Base-by-base conservation (phyloP, 2,113 vertebrate genomes). In the Esox niger region DNA sequence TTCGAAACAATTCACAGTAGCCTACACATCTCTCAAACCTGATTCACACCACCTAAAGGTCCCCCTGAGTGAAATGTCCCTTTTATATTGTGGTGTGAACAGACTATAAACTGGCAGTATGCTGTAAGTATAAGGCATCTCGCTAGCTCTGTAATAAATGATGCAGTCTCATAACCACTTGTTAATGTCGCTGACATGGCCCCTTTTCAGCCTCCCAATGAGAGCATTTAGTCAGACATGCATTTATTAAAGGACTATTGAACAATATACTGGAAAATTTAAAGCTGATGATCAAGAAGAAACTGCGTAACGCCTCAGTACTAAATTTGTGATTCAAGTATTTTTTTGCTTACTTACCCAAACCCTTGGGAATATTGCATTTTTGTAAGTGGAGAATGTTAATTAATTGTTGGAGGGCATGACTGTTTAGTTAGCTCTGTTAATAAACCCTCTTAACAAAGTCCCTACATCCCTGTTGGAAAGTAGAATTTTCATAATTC, bases 191-290 rank as follows among this genome's bases (percentile, higher is more conserved):
- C 21, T 21, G n/a, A 21, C 47, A 8, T 21, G 47, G 21, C 21
- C 38, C 13, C 38, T 17, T 15, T 4, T 43, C 47, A 21, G 47
- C 47, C 47, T 46, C 47, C 56, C 56, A 58, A 29, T 26, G 23
- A 59, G 55, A 46, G 30, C 33, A 38, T 35, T 68, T 54, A 57
- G 26, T 30, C 64, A 71, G 56, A 70, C 20, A 17, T 47, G 68
- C 3, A 75, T 71, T 54, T 64, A 49, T 70, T 74, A 55, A 66
- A 59, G 23, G 13, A 43, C 17, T 3, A 21, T 47, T 43, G 6
- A 23, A 57, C 10, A 47, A n/a, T 2, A 2, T 7, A 10, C 1
- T 54, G 38, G 13, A 43, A 15, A 6, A 3, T 43, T 15, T 43
- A 5, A 10, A 43, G 38, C 38, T 43, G 38, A 15, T 43, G 17